A percentile compares a stretch with the other conserved stretches of the same genome.
Conservation (phyloP, 2,113 vertebrate genomes). For the Choloepus hoffmanni region DNA sequence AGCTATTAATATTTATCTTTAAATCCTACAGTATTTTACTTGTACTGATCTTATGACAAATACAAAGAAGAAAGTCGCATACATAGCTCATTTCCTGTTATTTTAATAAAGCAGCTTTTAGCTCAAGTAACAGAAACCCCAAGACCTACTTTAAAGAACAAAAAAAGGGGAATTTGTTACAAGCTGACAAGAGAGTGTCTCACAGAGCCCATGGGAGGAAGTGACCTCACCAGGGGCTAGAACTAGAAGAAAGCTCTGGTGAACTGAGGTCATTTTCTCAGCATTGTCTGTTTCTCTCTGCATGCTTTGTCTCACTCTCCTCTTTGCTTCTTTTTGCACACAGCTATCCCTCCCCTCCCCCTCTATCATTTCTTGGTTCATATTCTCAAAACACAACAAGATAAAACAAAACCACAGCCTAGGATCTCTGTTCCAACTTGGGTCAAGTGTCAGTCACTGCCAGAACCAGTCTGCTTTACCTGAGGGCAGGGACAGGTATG, state of each 20-base stretch:
- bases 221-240: neutral
- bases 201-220: neutral
- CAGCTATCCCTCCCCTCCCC: neutral
- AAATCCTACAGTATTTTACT: neutral
- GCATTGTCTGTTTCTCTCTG: neutral
- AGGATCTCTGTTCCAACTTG: neutral
- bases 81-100: neutral
- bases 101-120: constrained; percentile 5
- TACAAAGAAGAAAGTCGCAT: neutral
- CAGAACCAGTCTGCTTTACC: neutral
- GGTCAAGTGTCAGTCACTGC: neutral
- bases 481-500: neutral
- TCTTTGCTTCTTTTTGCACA: neutral
- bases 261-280: neutral
- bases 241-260: neutral
- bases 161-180: neutral
- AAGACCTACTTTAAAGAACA: neutral
- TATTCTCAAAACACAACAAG: neutral
- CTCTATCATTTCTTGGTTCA: neutral
- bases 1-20: neutral
- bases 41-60: neutral
- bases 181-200: neutral
- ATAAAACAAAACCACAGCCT: neutral
- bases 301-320: neutral
- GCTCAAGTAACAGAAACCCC: neutral